A percentile compares a stretch with the other conserved stretches of the same genome.
phyloP scores from a whole-genome alignment of 2,797 vertebrate genomes.

The Myotis myotis region DNA sequence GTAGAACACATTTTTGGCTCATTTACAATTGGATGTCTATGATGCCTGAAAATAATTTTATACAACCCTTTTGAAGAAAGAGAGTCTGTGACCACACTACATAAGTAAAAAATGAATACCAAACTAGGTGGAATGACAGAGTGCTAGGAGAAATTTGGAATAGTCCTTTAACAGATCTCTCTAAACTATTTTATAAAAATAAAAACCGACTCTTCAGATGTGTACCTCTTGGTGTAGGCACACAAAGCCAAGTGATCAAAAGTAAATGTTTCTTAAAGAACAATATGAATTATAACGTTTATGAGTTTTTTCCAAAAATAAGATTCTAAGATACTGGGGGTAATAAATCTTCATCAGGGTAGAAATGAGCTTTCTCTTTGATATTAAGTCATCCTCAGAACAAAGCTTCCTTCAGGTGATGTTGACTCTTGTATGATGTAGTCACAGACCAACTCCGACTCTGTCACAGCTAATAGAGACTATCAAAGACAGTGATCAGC shows the following conservation, averaged over 20 bases:
- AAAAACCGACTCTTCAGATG: not conserved
- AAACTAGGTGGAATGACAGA: not conserved
- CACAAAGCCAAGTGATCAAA: not conserved
- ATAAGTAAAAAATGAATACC: not conserved
- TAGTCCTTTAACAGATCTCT: not conserved
- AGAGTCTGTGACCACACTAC: not conserved
- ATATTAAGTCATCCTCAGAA: not conserved
- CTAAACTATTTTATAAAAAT: not conserved
- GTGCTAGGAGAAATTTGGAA: not conserved
- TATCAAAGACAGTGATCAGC: not conserved
- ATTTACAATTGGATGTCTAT: not conserved
- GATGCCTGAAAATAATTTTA: not conserved
- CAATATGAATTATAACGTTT: not conserved
- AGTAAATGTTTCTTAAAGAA: not conserved
- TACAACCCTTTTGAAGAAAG: not conserved
- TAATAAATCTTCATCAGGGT: not conserved
- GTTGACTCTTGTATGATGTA: not conserved
- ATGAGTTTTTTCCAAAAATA: not conserved
- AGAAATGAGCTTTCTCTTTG: not conserved
- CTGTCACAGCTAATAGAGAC: too few species aligned
- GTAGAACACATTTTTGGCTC: not conserved
- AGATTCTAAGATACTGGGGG: not conserved
- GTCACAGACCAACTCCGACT: not conserved
- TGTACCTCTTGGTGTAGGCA: not conserved
- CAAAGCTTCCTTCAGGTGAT: not conserved